Evolutionary conservation across 2,888 invertebrate species (phyloP).

Genomic region (Erebia ligea): DNA sequence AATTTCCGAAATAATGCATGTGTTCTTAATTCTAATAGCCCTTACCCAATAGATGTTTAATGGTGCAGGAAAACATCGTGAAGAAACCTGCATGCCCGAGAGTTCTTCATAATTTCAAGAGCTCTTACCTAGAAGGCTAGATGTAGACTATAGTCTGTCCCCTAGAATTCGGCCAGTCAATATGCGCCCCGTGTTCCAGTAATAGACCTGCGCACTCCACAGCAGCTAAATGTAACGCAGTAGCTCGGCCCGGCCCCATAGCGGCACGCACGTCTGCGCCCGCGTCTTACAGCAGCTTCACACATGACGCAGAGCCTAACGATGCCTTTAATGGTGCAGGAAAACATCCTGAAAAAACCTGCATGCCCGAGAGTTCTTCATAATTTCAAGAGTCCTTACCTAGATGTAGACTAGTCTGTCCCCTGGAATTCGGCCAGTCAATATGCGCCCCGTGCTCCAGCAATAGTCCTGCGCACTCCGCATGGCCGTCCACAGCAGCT

Average conservation of each 20-base stretch:
- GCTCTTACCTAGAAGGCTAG: conserved; percentile 79
- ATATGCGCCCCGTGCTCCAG: conserved; percentile 89
- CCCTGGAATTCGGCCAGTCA: conserved; percentile 88
- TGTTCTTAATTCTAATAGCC: too few species aligned
- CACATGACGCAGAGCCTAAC: conserved; percentile 74
- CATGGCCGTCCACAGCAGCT: conserved; percentile 94
- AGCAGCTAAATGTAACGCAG: conserved; percentile 93
- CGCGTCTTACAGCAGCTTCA: conserved; percentile 88
- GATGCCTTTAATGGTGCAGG: neutral
- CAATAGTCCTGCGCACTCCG: conserved; percentile 88
- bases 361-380: too few species aligned
- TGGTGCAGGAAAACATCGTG: too few species aligned
- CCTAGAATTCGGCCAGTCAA: conserved; percentile 89
- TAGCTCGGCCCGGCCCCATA: conserved; percentile 87
- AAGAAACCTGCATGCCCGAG: too few species aligned
- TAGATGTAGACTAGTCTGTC: conserved; percentile 93
- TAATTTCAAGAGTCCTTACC: conserved; percentile 57
- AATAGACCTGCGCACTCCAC: conserved; percentile 90
- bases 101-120: neutral
- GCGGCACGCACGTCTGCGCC: conserved; percentile 92
- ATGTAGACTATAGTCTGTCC: conserved; percentile 94
- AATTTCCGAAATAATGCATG: too few species aligned
- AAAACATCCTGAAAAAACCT: too few species aligned
- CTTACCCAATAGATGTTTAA: conserved; percentile 83
- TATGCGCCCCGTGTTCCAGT: conserved; percentile 88